Evolutionary conservation across 2,113 vertebrate genomes (phyloP), one percentile per base, ranked within the genome.

Genomic region (Ailuropoda melanoleuca): DNA sequence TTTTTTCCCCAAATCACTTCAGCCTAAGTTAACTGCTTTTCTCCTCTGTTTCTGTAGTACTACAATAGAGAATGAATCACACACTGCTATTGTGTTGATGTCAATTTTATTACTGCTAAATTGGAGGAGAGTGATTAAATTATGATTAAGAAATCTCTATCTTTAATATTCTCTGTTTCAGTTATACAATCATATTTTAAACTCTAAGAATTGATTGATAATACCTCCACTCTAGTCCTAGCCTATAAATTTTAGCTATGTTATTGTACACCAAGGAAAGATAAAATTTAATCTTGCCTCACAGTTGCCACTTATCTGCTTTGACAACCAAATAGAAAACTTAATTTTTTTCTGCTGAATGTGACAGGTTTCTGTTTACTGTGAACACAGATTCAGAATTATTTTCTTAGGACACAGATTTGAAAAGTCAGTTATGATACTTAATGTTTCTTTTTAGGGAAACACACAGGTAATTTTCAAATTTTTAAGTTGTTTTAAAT

Each of bases 271-370:
- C 39, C 55, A 60, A 85, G 48, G 77, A 89, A 95, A 94, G 55
- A 94, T 95, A 94, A 97, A 96, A 68, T 66, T 68, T 80, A 92
- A 94, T 88, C 55, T 88, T 78, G 81, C 26, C 26, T 96, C 58
- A 85, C 23, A 72, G 53, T 82, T 93, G 11, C 19, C 24, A 74
- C 37, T 70, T 88, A 72, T 50, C 60, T 92, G 37, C 48, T 87
- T 90, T 94, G 53, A 75, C 48, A 84, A 58, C 13, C 23, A 93
- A 82, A 75, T 84, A 90, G n/a, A 95, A 93, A 68, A 92, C 7
- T 6, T n/a, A 83, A 21, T 93, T 83, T 78, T 62, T 75, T 95
- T 91, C 74, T 84, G 95, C 64, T 75, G 34, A 85, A 39, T 77
- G 8, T 92, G 55, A 90, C 70, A 96, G 6, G 64, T 46, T 50